A percentile compares a stretch with the other conserved stretches of the same genome.
Conservation (phyloP, 2,888 invertebrate genomes). For the Physocephala rufipes region DNA sequence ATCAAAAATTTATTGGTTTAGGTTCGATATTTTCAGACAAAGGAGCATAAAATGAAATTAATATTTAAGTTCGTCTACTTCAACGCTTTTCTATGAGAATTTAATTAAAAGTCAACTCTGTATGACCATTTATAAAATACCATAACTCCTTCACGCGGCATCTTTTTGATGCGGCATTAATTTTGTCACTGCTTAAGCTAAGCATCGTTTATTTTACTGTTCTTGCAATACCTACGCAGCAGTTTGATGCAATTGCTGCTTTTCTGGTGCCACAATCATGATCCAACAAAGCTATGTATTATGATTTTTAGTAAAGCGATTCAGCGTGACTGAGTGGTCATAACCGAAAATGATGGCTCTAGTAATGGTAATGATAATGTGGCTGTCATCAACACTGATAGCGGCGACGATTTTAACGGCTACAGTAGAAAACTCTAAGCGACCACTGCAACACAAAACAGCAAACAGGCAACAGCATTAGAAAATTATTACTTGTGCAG, state of each 20-base stretch:
- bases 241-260: too few relatives aligned
- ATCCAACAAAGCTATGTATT: slow-evolving; percentile 12
- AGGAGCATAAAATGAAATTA: too few relatives aligned
- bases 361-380: slow-evolving; percentile 20
- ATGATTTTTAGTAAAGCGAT: not conserved
- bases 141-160: too few relatives aligned
- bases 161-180: slow-evolving; percentile 3
- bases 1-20: too few relatives aligned
- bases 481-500: slow-evolving; percentile 17
- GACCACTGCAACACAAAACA: too few relatives aligned
- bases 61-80: too few relatives aligned
- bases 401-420: too few relatives aligned
- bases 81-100: too few relatives aligned
- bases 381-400: slow-evolving; percentile 14
- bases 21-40: too few relatives aligned
- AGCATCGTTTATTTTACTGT: slow-evolving; percentile 22
- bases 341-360: slow-evolving; percentile 28
- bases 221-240: not conserved
- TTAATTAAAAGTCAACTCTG: too few relatives aligned
- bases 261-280: slow-evolving; percentile 18
- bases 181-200: slow-evolving; percentile 7
- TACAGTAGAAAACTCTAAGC: slow-evolving; percentile 13
- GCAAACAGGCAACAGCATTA: too few relatives aligned
- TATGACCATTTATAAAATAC: too few relatives aligned
- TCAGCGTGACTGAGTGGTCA: slow-evolving; percentile 12